Evolutionary conservation across 2,797 vertebrate species (phyloP).

Genomic region (Synaphobranchus kaupii): DNA sequence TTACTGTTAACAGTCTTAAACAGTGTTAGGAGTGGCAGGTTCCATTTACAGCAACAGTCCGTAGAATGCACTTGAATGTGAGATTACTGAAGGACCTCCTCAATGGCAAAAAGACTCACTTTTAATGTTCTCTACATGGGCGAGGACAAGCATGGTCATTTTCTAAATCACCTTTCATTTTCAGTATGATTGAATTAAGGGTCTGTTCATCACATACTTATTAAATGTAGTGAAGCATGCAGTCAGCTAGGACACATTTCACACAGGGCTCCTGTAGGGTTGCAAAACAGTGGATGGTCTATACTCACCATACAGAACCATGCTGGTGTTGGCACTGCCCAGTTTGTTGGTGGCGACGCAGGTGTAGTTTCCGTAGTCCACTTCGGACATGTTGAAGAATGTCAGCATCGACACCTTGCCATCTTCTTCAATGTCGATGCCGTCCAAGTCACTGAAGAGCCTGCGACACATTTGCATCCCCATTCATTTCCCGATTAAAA

Average conservation of each 20-base stretch:
- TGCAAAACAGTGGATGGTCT: not conserved
- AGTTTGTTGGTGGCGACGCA: conserved; percentile 92
- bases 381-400: conserved; percentile 93
- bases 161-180: not conserved
- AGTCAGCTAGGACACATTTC: not conserved
- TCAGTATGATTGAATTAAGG: not conserved
- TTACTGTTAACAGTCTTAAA: not conserved
- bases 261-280: not conserved
- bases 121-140: conserved; percentile 7
- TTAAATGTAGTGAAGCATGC: not conserved
- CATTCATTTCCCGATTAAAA: not conserved
- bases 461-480: conserved; percentile 51
- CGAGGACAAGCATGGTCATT: not conserved
- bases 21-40: not conserved
- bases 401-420: conserved; percentile 87
- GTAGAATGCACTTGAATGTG: not conserved
- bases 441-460: conserved; percentile 79
- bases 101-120: not conserved
- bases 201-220: conserved; percentile 2
- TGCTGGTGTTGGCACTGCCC: conserved; percentile 88
- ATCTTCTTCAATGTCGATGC: conserved; percentile 81
- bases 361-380: conserved; percentile 96
- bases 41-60: not conserved
- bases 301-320: conserved; percentile 90
- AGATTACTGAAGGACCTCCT: not conserved